phyloP scores from a whole-genome alignment of 2,797 vertebrate genomes.

The Australoheros facetus region DNA sequence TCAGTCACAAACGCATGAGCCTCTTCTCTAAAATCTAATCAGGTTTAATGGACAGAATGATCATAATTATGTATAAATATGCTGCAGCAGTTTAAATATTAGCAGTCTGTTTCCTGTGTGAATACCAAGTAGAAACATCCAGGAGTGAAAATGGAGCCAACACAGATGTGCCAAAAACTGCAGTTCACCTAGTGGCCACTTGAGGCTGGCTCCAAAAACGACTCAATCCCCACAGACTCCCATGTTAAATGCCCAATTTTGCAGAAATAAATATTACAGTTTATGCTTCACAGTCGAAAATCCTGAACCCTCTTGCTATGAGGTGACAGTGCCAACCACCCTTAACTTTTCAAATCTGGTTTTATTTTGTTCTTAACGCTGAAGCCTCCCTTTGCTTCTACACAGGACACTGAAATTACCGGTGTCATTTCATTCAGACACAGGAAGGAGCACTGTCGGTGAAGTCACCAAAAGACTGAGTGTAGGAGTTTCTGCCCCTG shows the following conservation, averaged over 20 bases:
- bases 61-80: slow-evolving; percentile 11
- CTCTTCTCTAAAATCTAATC: slow-evolving; percentile 4
- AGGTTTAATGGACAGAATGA: neutral
- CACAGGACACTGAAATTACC: neutral
- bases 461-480: no score
- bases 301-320: neutral
- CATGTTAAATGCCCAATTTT: neutral
- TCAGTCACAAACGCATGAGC: neutral
- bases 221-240: neutral
- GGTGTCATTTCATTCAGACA: neutral
- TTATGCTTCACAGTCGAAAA: neutral
- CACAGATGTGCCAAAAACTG: neutral
- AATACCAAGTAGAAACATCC: neutral
- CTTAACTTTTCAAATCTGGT: neutral
- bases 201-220: neutral
- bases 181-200: neutral
- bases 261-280: neutral
- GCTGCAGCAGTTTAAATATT: neutral
- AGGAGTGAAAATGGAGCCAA: neutral
- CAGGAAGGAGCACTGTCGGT: no score
- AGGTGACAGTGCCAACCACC: no score
- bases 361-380: neutral
- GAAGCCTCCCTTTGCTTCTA: neutral
- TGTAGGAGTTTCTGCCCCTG: no score
- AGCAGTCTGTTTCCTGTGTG: neutral